phyloP scores from a whole-genome alignment of 2,888 invertebrate genomes.

The Arenicola marina region DNA sequence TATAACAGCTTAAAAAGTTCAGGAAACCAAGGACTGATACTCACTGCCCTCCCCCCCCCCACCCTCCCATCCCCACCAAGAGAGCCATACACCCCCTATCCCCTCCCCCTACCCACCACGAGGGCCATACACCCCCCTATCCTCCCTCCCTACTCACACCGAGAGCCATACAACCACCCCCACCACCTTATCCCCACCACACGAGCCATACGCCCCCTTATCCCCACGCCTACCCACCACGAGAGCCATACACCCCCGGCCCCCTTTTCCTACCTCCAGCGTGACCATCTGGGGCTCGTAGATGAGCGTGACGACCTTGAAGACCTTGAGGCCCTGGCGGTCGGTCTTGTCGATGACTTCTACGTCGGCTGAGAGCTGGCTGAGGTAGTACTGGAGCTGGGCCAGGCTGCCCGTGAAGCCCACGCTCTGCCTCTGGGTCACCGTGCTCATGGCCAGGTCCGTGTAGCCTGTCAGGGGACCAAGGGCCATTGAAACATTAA shows the following conservation, averaged over 20 bases:
- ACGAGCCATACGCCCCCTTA: neutral
- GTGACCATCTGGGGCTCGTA: conserved; percentile 78
- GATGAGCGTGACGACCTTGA: conserved; percentile 80
- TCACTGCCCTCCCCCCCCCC: too few relatives aligned
- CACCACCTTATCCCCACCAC: too few relatives aligned
- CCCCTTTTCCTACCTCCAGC: conserved; percentile 73
- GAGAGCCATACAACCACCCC: too few relatives aligned
- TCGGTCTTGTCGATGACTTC: conserved; percentile 42
- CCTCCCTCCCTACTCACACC: too few relatives aligned
- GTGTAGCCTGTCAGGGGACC: conserved; percentile 95
- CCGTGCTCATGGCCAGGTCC: conserved; percentile 89
- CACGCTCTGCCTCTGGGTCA: conserved; percentile 89
- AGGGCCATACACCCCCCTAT: too few relatives aligned
- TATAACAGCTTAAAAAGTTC: too few relatives aligned
- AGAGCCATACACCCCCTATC: too few relatives aligned
- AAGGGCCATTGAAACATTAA: too few relatives aligned
- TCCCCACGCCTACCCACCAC: neutral
- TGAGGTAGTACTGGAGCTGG: conserved; percentile 61
- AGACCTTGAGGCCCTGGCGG: conserved; percentile 70
- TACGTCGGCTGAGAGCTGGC: conserved; percentile 59
- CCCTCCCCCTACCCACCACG: too few relatives aligned
- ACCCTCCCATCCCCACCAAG: too few relatives aligned
- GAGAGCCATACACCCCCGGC: neutral
- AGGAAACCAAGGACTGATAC: too few relatives aligned
- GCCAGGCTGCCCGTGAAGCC: conserved; percentile 79